phyloP scores from a whole-genome alignment of 2,888 invertebrate genomes.

The Calliopum simillimum region DNA sequence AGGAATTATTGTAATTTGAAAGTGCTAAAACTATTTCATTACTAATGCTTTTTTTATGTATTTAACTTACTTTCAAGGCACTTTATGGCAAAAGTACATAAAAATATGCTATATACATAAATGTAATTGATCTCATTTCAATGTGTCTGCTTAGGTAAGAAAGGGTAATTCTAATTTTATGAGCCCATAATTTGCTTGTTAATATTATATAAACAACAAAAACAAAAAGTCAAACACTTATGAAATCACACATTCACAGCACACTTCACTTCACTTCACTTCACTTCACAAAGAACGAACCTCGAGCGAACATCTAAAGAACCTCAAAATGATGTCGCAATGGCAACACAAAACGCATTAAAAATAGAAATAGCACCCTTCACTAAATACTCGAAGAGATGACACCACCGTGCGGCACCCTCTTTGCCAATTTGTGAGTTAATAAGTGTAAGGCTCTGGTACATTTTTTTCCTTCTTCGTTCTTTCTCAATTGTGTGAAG shows the following conservation, averaged over 20 bases:
- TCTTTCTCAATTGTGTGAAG: conserved; percentile 43
- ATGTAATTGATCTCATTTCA: not conserved
- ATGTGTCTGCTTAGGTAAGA: too few species aligned
- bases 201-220: conserved; percentile 46
- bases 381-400: not conserved
- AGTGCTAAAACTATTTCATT: too few species aligned
- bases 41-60: too few species aligned
- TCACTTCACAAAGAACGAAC: too few species aligned
- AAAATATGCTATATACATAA: too few species aligned
- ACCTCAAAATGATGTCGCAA: conserved; percentile 7
- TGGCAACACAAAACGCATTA: conserved; percentile 2
- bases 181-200: conserved; percentile 42
- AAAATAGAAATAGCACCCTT: conserved; percentile 1
- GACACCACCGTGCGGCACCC: conserved; percentile 12
- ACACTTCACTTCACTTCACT: too few species aligned
- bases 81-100: too few species aligned
- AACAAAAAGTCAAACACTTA: conserved; percentile 19
- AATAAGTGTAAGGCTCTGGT: conserved; percentile 18
- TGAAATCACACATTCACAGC: not conserved
- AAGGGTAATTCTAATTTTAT: not conserved
- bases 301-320: not conserved
- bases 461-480: conserved; percentile 32
- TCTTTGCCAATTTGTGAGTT: conserved; percentile 23
- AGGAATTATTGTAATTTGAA: too few species aligned
- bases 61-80: too few species aligned